Base-by-base conservation (phyloP, 2,888 invertebrate genomes). In the Synanthedon formicaeformis region DNA sequence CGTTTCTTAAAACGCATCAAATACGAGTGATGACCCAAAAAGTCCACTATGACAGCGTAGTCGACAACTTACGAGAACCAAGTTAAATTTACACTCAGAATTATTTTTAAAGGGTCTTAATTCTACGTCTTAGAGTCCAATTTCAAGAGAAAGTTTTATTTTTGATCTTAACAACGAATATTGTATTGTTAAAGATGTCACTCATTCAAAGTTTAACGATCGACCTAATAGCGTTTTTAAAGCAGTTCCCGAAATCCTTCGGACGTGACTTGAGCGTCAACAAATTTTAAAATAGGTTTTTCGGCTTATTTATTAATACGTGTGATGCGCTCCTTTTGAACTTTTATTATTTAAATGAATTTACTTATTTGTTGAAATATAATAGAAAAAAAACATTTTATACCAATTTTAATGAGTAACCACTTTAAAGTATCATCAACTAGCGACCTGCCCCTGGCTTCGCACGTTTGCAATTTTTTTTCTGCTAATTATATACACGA, bases 151-250 rank as follows among this genome's bases (percentile, higher is more conserved):
- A 52, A 58, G 66, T 34, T 0, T 5, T 2, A 14, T n/a, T 8
- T 5, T 0, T 14, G 18, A 48, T 4, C 52, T 50, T 57, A 51
- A 62, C 50, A 45, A 50, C 16, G 53, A 66, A 60, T 13, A 56
- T 74, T 65, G 76, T 67, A 65, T 63, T 55, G 65, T 72, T 77
- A 75, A 76, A 84, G 81, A 83, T 85, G 86, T 86, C 86, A 85
- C 81, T 83, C 84, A 80, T 82, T 80, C 79, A 79, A 75, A 82
- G 76, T 85, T 85, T 84, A 83, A 85, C 80, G 83, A 84, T 82
- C 80, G 75, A 78, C 78, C 78, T 81, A 85, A 87, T 85, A 81
- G 82, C 78, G 75, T 81, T 81, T 85, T 82, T 82, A 74, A 75
- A 81, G 78, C 78, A 71, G 82, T 83, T 83, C 80, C 76, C 73